phyloP scores from a whole-genome alignment of 2,888 invertebrate species.

The Melanotus villosus region DNA sequence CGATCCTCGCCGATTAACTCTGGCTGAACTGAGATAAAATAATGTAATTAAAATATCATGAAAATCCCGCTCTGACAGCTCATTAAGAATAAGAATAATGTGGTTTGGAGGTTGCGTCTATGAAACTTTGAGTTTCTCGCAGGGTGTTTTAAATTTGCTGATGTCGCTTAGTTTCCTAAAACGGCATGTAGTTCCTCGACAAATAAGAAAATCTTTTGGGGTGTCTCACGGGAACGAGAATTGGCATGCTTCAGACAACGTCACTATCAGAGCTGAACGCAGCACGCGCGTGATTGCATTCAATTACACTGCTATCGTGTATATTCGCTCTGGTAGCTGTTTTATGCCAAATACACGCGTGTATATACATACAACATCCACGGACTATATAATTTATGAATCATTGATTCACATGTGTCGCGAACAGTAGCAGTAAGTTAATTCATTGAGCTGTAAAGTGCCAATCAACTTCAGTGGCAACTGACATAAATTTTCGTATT shows the following conservation, averaged over 20 bases:
- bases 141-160: background rate
- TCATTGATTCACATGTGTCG: slow-evolving; percentile 36
- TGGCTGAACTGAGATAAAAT: slow-evolving; percentile 14
- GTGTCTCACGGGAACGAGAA: slow-evolving; percentile 24
- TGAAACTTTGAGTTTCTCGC: background rate
- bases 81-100: slow-evolving; percentile 25
- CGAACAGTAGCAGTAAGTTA: slow-evolving; percentile 30
- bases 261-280: slow-evolving; percentile 36
- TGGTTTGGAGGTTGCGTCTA: background rate
- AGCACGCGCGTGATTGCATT: slow-evolving; percentile 47
- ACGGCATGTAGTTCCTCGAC: background rate
- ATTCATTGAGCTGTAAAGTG: slow-evolving; percentile 18
- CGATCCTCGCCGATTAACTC: slow-evolving; percentile 18
- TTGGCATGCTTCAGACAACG: slow-evolving; percentile 35
- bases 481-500: background rate
- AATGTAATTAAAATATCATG: slow-evolving; percentile 23
- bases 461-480: slow-evolving; percentile 12
- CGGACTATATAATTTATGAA: slow-evolving; percentile 40
- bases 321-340: slow-evolving; percentile 37
- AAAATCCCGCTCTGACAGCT: slow-evolving; percentile 25
- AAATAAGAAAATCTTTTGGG: slow-evolving; percentile 26
- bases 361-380: slow-evolving; percentile 16
- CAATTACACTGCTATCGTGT: slow-evolving; percentile 40
- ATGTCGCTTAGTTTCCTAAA: background rate
- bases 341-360: slow-evolving; percentile 41